phyloP scores from a whole-genome alignment of 2,797 vertebrate genomes.

The Erethizon dorsatum region DNA sequence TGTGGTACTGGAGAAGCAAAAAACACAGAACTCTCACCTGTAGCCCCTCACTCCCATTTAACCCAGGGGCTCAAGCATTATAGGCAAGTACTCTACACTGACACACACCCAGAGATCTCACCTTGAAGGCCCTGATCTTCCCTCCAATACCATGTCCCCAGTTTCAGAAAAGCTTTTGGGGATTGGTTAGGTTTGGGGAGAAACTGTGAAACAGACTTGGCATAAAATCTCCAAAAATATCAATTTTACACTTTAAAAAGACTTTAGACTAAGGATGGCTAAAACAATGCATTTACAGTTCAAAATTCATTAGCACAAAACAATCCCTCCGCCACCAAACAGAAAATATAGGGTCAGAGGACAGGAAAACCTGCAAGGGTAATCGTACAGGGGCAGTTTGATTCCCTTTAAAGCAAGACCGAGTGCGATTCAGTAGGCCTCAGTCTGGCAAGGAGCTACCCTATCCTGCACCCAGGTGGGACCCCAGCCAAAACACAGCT shows the following conservation, averaged over 20 bases:
- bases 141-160: neutral
- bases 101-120: neutral
- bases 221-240: neutral
- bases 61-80: neutral
- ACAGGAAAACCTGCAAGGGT: neutral
- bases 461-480: neutral
- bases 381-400: neutral
- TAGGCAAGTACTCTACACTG: neutral
- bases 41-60: neutral
- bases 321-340: neutral
- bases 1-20: neutral
- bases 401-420: neutral
- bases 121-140: neutral
- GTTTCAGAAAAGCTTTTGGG: neutral
- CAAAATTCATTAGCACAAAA: constrained; percentile 4
- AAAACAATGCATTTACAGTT: neutral
- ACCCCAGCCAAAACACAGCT: neutral
- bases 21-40: neutral
- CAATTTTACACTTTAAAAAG: neutral
- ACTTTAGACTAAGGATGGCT: neutral
- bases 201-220: neutral
- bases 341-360: neutral
- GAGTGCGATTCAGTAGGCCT: neutral
- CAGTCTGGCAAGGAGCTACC: neutral
- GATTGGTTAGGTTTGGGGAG: neutral